Conservation (phyloP, 2,113 vertebrate species). For the Eolophus roseicapilla region DNA sequence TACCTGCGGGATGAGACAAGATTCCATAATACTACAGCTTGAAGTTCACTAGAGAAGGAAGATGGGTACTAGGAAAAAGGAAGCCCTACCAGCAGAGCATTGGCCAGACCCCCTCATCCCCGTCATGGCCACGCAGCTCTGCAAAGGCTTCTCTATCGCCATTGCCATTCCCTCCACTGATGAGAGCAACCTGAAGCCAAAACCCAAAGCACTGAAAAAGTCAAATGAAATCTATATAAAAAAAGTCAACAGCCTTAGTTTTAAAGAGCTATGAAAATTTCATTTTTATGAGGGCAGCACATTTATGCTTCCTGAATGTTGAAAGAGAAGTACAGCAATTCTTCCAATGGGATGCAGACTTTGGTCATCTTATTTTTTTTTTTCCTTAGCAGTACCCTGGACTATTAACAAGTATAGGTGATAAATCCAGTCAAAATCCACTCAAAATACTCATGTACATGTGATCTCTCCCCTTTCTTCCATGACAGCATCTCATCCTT, state of each 20-base stretch:
- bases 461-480: neutral
- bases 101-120: neutral
- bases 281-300: neutral
- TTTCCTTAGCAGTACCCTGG: neutral
- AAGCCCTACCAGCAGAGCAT: neutral
- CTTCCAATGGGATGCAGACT: neutral
- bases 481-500: neutral
- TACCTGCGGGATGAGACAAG: neutral
- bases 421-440: neutral
- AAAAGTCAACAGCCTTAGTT: neutral
- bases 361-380: neutral
- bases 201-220: neutral
- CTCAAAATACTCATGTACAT: neutral
- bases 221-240: neutral
- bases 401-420: neutral
- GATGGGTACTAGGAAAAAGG: neutral
- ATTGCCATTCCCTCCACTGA: neutral
- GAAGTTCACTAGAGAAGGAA: neutral
- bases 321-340: neutral
- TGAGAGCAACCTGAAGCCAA: neutral
- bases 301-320: neutral
- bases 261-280: neutral
- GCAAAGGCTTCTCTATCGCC: neutral
- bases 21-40: neutral
- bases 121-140: neutral